phyloP scores from a whole-genome alignment of 2,888 invertebrate species.

The Chrysomela aeneicollis region DNA sequence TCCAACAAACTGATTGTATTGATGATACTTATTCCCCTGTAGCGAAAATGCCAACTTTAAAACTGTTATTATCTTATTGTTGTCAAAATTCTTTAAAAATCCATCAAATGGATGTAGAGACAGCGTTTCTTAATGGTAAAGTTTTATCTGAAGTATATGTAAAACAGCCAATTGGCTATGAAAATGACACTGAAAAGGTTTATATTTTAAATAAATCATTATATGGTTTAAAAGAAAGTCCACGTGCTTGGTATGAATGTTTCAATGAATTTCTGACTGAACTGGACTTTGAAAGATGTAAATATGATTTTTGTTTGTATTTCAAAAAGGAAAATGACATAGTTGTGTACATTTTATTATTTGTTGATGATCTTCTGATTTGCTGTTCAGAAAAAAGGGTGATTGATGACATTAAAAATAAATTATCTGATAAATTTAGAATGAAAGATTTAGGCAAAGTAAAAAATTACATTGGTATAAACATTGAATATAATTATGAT shows the following conservation, averaged over 20 bases:
- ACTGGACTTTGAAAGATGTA: slow-evolving; percentile 28
- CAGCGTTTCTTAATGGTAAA: slow-evolving; percentile 43
- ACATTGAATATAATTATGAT: slow-evolving; percentile 24
- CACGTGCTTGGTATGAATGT: slow-evolving; percentile 38
- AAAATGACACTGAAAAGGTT: slow-evolving; percentile 25
- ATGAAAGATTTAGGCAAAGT: slow-evolving; percentile 35
- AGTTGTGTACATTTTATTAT: slow-evolving; percentile 26
- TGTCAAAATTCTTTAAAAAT: slow-evolving; percentile 29
- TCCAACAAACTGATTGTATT: slow-evolving; percentile 32
- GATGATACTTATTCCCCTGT: slow-evolving; percentile 34
- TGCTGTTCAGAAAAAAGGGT: slow-evolving; percentile 21
- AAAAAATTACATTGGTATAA: slow-evolving; percentile 28
- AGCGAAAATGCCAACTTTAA: slow-evolving; percentile 30
- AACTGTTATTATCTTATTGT: slow-evolving; percentile 21
- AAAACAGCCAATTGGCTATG: slow-evolving; percentile 37
- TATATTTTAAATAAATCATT: slow-evolving; percentile 29
- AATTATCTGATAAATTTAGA: slow-evolving; percentile 23
- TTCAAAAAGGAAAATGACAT: neutral
- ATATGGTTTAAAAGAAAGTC: slow-evolving; percentile 40
- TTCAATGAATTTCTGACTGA: slow-evolving; percentile 32
- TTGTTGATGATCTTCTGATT: slow-evolving; percentile 37
- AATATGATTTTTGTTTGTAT: slow-evolving; percentile 32
- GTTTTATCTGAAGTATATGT: slow-evolving; percentile 42
- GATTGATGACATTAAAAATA: slow-evolving; percentile 25
- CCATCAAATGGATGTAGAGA: slow-evolving; percentile 43